phyloP scores from a whole-genome alignment of 2,113 vertebrate species.

The Lophius piscatorius region DNA sequence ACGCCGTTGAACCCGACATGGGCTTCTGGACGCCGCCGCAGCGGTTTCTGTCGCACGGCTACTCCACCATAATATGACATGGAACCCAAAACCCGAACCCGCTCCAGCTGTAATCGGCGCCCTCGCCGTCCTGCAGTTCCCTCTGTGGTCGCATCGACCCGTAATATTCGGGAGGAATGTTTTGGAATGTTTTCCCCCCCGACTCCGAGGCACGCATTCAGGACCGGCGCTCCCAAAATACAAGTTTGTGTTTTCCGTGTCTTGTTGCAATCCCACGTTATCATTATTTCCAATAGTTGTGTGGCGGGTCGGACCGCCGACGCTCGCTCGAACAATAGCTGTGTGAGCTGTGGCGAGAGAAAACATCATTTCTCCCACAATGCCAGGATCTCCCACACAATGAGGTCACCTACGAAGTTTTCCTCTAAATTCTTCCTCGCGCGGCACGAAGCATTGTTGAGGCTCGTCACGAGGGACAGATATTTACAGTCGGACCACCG shows the following conservation, averaged over 20 bases:
- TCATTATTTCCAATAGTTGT: constrained; percentile 44
- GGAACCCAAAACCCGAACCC: constrained; percentile 16
- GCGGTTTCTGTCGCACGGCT: constrained; percentile 18
- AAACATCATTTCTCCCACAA: constrained; percentile 66
- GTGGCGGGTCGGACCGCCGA: constrained; percentile 38
- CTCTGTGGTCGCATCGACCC: constrained; percentile 8
- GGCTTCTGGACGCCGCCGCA: constrained; percentile 1
- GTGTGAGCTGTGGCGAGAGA: constrained; percentile 61
- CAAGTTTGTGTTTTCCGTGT: constrained; percentile 36
- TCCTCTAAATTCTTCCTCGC: constrained; percentile 69
- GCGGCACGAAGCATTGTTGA: constrained; percentile 64
- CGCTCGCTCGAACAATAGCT: constrained; percentile 60
- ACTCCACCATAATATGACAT: constrained; percentile 29
- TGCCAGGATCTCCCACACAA: constrained; percentile 77
- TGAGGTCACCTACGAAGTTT: constrained; percentile 71
- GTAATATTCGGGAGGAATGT: too few relatives aligned
- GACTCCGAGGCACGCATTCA: too few relatives aligned
- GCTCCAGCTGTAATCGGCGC: constrained; percentile 31
- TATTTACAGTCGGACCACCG: constrained; percentile 57
- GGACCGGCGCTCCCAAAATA: constrained; percentile 2
- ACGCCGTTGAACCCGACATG: constrained; percentile 5
- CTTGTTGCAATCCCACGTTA: constrained; percentile 37
- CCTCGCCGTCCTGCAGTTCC: constrained; percentile 22
- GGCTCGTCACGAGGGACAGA: constrained; percentile 58
- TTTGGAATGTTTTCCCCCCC: constrained; percentile 37